Base-by-base conservation (phyloP, 2,888 invertebrate species). In the Leucophora obtusa region DNA sequence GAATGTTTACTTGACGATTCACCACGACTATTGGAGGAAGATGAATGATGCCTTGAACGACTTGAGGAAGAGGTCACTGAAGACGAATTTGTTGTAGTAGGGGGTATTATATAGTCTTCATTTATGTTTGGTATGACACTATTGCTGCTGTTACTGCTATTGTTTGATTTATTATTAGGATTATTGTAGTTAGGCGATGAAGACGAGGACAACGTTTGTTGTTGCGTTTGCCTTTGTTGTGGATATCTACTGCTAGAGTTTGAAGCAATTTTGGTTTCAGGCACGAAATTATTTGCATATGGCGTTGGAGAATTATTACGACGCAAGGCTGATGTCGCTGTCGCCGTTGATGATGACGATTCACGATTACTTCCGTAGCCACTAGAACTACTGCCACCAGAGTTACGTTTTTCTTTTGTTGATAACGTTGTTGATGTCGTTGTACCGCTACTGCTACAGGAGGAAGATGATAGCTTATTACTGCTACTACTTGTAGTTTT, bases 331-430 rank as follows among this genome's bases (percentile, higher is more conserved):
- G 86, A 28, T 28, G 28, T 28, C 6, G 28, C 7, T 7, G 28
- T 28, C 28, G 28, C 66, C 81, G 85, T 17, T 10, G 82, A 53
- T 51, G 74, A 72, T 81, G 73, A 54, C 47, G 72, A 54, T 76
- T 69, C 73, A 33, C 74, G 79, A 77, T 82, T 82, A 82, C 85
- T 87, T 62, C 85, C 38, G 62, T 68, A 74, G 9, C 71, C 79
- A 79, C 82, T 79, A 14, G 77, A 65, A 70, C 83, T 86, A 79
- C 86, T 85, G 50, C 85, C 85, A 14, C 85, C 85, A 2, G 86
- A 85, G 63, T 83, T 85, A 43, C 86, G 84, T 51, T 87, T 87
- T 17, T 87, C 87, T 68, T 85, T 85, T 10, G 68, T 14, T 56
- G 63, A 75, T 51, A 72, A 58, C 7, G 62, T 65, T 53, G 69